These are phyloP conservation scores for Euproctis similis DNA, from an alignment of 2,888 invertebrate genomes.

Conservation along the genomic window DNA sequence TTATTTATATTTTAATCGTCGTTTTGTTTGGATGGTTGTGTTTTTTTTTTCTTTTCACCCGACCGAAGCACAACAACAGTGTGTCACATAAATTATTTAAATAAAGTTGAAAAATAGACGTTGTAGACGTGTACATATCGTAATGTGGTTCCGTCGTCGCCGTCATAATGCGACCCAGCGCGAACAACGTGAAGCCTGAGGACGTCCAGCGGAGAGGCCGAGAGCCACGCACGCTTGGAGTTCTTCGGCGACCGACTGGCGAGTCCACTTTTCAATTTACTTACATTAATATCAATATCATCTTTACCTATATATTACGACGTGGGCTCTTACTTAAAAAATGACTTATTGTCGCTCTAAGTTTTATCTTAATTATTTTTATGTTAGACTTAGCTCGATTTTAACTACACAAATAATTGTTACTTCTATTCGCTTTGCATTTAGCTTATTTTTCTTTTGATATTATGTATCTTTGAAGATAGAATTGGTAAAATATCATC, in stretches of 20 bases:
- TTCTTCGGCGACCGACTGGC: conserved; percentile 38
- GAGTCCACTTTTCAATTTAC: conserved; percentile 26
- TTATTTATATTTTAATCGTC: not conserved
- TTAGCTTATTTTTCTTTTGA: too few relatives aligned
- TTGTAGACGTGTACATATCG: conserved; percentile 45
- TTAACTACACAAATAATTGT: too few relatives aligned
- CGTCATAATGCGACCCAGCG: conserved; percentile 35
- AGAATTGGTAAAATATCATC: too few relatives aligned
- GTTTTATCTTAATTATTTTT: too few relatives aligned
- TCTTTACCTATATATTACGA: conserved; percentile 17
- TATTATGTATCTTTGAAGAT: too few relatives aligned
- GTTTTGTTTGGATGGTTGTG: not conserved
- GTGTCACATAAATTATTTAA: conserved; percentile 13
- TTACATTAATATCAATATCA: conserved; percentile 26
- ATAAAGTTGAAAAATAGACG: conserved; percentile 22
- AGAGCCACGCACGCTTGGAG: conserved; percentile 41
- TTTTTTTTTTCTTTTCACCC: not conserved
- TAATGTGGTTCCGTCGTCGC: conserved; percentile 42
- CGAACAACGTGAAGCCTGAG: conserved; percentile 39
- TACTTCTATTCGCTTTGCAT: too few relatives aligned
- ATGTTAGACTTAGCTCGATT: too few relatives aligned
- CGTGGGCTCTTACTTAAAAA: too few relatives aligned
- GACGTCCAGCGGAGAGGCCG: conserved; percentile 51
- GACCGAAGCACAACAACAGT: not conserved
- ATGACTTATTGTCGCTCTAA: too few relatives aligned